Conservation (phyloP, 2,797 vertebrate species). For the Scolopax bukidnonensis region DNA sequence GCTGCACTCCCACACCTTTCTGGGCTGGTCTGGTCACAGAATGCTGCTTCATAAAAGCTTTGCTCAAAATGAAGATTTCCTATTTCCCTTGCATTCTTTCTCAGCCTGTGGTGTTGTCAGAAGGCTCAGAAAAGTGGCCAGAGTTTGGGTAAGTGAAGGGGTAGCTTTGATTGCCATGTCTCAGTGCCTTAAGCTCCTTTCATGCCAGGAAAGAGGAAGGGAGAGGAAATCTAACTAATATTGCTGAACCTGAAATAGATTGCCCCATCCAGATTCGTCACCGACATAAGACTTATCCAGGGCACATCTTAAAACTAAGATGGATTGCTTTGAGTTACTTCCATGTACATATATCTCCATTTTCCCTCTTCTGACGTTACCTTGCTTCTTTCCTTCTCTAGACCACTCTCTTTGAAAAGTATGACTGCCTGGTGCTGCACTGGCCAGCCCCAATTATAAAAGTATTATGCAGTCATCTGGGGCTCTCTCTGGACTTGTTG, state of each 20-base stretch:
- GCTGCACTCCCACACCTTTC: rapidly evolving
- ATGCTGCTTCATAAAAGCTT: background rate
- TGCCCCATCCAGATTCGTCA: background rate
- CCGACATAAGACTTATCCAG: background rate
- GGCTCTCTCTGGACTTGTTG: background rate
- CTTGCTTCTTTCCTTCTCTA: background rate
- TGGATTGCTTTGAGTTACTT: background rate
- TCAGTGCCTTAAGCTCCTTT: background rate
- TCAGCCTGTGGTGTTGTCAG: background rate
- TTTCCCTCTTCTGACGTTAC: background rate
- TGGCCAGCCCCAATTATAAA: background rate
- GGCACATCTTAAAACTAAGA: background rate
- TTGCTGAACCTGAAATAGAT: background rate
- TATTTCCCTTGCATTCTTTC: background rate
- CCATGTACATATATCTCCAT: background rate
- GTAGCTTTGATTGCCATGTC: background rate
- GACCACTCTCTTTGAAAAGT: background rate
- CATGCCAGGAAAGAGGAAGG: background rate
- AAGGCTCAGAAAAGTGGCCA: background rate
- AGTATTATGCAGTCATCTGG: rapidly evolving
- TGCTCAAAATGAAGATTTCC: background rate
- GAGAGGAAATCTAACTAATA: background rate
- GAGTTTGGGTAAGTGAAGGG: background rate
- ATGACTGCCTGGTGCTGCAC: background rate
- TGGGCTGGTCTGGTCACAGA: background rate